Conservation (phyloP, 2,888 invertebrate species). For the Mythimna impura region DNA sequence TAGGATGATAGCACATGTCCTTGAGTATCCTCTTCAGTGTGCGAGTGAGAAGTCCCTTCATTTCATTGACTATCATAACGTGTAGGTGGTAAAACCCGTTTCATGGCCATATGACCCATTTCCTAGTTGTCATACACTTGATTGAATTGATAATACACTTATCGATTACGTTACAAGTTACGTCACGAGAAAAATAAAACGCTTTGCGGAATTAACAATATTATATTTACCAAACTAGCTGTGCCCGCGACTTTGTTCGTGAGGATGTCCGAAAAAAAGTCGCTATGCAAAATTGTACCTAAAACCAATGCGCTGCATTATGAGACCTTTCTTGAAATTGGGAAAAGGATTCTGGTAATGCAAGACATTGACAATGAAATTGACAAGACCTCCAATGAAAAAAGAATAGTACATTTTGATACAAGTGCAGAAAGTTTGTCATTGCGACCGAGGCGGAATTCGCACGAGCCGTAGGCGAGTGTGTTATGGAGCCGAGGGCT, state of each 20-base stretch:
- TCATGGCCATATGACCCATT: neutral
- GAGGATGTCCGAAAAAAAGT: neutral
- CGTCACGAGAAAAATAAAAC: constrained; percentile 7
- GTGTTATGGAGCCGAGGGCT: too few relatives aligned
- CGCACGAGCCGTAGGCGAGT: too few relatives aligned
- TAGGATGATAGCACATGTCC: neutral
- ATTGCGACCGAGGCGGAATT: too few relatives aligned
- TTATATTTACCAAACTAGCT: neutral
- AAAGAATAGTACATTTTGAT: too few relatives aligned
- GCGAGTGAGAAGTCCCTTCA: neutral
- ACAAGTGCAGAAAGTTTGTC: too few relatives aligned
- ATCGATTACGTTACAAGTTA: constrained; percentile 17
- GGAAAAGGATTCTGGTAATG: too few relatives aligned
- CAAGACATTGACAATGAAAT: too few relatives aligned
- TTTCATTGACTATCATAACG: neutral
- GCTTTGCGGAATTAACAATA: neutral
- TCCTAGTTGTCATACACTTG: constrained; percentile 18
- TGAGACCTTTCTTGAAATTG: too few relatives aligned
- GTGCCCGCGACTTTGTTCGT: neutral
- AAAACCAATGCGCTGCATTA: too few relatives aligned
- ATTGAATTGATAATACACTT: constrained; percentile 34
- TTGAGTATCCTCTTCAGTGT: neutral
- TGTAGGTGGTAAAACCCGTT: neutral
- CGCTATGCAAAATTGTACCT: neutral
- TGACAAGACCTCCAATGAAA: too few relatives aligned